A percentile compares a stretch with the other conserved stretches of the same genome.
These are phyloP conservation scores for Pachypanchax playfairii DNA, from an alignment of 2,113 vertebrate species.

Conservation along the genomic window DNA sequence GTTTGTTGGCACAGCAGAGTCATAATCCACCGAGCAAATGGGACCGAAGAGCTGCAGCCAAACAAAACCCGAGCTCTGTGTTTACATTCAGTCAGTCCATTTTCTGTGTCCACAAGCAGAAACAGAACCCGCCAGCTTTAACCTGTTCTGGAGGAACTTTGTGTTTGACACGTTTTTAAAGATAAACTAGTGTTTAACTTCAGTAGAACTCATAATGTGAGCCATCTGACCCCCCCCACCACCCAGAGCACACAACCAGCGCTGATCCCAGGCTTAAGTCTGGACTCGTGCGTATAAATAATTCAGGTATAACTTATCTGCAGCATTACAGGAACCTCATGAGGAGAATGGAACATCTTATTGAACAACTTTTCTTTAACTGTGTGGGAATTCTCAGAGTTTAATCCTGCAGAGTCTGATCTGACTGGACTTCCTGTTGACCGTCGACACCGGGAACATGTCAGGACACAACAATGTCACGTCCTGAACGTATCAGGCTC, in stretches of 20 bases:
- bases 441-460: too few species aligned
- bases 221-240: too few species aligned
- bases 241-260: background rate
- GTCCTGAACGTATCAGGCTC: too few species aligned
- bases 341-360: background rate
- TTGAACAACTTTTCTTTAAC: conserved; percentile 4
- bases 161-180: conserved; percentile 8
- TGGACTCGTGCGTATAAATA: background rate
- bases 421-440: background rate
- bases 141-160: conserved; percentile 15
- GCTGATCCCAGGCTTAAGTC: background rate
- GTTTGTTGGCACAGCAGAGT: conserved; percentile 19
- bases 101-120: conserved; percentile 2
- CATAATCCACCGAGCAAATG: conserved; percentile 53
- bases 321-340: background rate
- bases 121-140: too few species aligned
- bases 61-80: conserved; percentile 19
- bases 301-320: conserved; percentile 18
- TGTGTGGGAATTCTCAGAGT: background rate
- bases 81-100: conserved; percentile 15
- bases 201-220: too few species aligned
- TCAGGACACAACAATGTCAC: too few species aligned
- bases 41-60: conserved; percentile 28
- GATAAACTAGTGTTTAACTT: conserved; percentile 18
- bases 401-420: background rate